Percentiles rank a stretch among this genome's conserved stretches.
Evolutionary conservation across 2,113 vertebrate species (phyloP).

Genomic region (Gymnogyps californianus): DNA sequence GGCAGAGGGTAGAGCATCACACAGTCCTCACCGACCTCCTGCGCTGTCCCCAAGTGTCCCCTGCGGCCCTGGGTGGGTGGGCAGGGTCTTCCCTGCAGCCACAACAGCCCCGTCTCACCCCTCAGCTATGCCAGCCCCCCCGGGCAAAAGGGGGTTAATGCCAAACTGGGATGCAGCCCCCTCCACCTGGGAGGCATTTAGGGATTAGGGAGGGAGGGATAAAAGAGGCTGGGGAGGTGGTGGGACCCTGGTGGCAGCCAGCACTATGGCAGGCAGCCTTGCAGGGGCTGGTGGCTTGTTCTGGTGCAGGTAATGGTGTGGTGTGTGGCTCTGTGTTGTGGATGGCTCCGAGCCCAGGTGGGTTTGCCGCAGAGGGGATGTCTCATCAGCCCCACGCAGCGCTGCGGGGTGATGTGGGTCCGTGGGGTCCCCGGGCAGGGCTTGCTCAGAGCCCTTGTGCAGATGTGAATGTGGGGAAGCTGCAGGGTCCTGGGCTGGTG

Average conservation of each 20-base stretch:
- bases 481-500: background rate
- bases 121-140: background rate
- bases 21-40: rapidly evolving
- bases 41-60: background rate
- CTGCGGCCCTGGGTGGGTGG: too few relatives aligned
- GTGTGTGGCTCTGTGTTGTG: background rate
- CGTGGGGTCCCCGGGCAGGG: background rate
- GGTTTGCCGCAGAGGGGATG: background rate
- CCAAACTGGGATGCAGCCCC: background rate
- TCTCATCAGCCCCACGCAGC: background rate
- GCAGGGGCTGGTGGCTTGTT: background rate
- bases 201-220: background rate
- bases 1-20: background rate
- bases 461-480: background rate
- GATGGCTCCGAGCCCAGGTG: background rate
- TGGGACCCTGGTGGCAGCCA: too few relatives aligned
- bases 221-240: background rate
- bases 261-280: background rate
- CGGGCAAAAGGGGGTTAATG: background rate
- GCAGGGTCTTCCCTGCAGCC: background rate
- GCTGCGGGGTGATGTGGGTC: background rate
- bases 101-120: background rate
- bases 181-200: background rate
- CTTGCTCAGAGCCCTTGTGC: background rate
- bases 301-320: background rate